A percentile compares a stretch with the other conserved stretches of the same genome.
Conservation (phyloP, 2,888 invertebrate species). For the Meiosimyza platycephala region DNA sequence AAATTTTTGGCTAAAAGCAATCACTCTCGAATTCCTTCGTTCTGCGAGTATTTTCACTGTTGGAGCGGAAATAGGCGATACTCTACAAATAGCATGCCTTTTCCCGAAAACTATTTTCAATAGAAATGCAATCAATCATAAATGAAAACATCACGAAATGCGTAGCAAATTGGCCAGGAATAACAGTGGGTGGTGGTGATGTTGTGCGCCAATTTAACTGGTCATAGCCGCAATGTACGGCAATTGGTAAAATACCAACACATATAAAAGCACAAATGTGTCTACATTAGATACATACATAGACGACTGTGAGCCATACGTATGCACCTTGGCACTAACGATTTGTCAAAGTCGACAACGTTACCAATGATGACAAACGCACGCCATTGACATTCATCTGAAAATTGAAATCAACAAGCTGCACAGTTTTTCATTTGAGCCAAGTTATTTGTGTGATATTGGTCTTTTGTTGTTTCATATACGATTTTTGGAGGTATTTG, state of each 20-base stretch:
- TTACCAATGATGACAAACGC: no score
- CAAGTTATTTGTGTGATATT: background rate
- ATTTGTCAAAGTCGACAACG: slow-evolving; percentile 20
- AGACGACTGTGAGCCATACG: no score
- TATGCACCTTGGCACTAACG: background rate
- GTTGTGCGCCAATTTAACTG: no score
- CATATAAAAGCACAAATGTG: background rate
- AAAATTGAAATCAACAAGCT: background rate
- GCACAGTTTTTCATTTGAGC: background rate
- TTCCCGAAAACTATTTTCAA: background rate
- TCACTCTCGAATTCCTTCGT: background rate
- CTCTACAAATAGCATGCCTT: no score
- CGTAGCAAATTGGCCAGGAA: slow-evolving; percentile 21
- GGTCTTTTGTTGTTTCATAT: background rate
- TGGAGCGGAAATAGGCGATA: no score
- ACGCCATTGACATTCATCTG: slow-evolving; percentile 17
- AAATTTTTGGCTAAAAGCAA: no score
- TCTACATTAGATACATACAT: background rate
- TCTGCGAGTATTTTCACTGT: no score
- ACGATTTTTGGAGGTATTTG: no score
- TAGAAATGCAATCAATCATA: slow-evolving; percentile 32
- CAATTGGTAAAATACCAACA: background rate
- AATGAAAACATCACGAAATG: slow-evolving; percentile 13
- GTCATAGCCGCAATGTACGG: no score
- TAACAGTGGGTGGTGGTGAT: background rate